Conservation (phyloP, 1,140 invertebrate species). For the Brachionus calyciflorus region DNA sequence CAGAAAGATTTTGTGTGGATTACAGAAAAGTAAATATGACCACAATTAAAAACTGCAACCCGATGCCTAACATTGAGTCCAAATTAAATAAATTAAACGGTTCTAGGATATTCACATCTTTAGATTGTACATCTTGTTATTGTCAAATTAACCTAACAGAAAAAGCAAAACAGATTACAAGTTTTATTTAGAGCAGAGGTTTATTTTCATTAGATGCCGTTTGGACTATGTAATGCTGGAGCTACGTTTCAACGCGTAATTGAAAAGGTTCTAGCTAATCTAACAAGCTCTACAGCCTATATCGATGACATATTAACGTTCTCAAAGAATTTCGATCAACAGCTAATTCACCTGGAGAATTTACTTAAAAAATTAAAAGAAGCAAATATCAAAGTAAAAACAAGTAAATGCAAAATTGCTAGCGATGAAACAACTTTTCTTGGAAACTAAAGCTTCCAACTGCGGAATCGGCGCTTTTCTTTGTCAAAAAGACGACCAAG, state of each 20-base stretch:
- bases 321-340: conserved; percentile 22
- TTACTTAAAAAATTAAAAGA: conserved; percentile 55
- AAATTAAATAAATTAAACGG: conserved; percentile 7
- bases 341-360: conserved; percentile 52
- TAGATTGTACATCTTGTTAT: conserved; percentile 24
- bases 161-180: conserved; percentile 51
- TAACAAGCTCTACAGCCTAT: not conserved
- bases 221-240: conserved; percentile 58
- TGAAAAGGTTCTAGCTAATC: conserved; percentile 49
- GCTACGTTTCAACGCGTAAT: conserved; percentile 63
- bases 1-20: too few species aligned
- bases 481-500: not conserved
- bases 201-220: too few species aligned
- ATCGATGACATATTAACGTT: conserved; percentile 1
- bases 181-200: too few species aligned
- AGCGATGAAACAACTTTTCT: conserved; percentile 24
- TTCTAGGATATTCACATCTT: too few species aligned
- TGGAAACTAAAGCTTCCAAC: conserved; percentile 33
- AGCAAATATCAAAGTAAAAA: too few species aligned
- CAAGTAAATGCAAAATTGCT: too few species aligned
- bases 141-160: conserved; percentile 49
- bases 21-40: conserved; percentile 31
- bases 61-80: conserved; percentile 10
- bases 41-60: conserved; percentile 5
- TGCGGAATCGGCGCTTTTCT: conserved; percentile 35